Percentiles rank a stretch among this genome's conserved stretches.
Evolutionary conservation across 2,888 invertebrate genomes (phyloP).

Genomic region (Mayetiola destructor): DNA sequence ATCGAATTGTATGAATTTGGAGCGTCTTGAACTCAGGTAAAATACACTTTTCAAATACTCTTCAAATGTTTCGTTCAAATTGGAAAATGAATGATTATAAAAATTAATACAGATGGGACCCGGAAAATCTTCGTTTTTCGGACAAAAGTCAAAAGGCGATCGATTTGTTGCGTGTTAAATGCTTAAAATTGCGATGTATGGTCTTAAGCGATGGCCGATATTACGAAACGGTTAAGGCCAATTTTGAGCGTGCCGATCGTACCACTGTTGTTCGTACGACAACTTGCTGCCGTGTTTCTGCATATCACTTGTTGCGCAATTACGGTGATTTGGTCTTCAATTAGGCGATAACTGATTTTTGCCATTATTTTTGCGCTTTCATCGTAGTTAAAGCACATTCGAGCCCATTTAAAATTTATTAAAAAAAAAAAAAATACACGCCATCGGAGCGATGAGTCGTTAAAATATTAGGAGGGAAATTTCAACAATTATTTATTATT

Average conservation of each 20-base stretch:
- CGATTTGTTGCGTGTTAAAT: constrained; percentile 89
- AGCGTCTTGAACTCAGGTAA: constrained; percentile 73
- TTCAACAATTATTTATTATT: too few species aligned
- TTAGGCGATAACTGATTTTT: too few species aligned
- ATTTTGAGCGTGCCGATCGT: constrained; percentile 96
- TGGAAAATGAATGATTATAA: not conserved
- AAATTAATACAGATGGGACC: constrained; percentile 70
- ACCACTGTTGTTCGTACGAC: constrained; percentile 92
- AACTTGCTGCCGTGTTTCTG: constrained; percentile 88
- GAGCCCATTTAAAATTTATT: too few species aligned
- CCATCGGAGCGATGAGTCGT: too few species aligned
- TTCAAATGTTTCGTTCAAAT: not conserved
- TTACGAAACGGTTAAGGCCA: constrained; percentile 97
- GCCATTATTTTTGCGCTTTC: too few species aligned
- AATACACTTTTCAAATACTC: not conserved
- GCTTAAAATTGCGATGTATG: constrained; percentile 80
- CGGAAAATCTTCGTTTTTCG: constrained; percentile 93
- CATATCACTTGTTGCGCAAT: constrained; percentile 80
- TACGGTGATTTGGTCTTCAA: constrained; percentile 95
- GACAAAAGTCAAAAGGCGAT: constrained; percentile 99
- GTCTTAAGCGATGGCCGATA: constrained; percentile 96
- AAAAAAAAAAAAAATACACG: too few species aligned
- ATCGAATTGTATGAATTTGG: constrained; percentile 73
- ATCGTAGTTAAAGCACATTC: too few species aligned
- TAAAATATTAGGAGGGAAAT: too few species aligned